Conservation (phyloP, 2,113 vertebrate species). For the Caloenas nicobarica region DNA sequence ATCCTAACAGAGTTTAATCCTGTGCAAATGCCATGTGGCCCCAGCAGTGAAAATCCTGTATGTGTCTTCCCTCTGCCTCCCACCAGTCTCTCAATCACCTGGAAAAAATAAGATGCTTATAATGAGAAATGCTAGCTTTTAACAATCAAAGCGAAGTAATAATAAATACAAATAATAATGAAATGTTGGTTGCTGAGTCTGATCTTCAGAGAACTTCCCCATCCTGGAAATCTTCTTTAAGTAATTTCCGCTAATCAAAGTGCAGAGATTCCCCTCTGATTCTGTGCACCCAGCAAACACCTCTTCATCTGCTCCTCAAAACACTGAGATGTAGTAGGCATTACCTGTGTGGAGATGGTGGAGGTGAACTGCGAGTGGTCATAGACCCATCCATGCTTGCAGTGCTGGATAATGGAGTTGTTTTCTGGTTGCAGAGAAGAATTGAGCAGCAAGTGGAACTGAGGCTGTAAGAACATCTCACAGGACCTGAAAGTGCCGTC, state of each 20-base stretch:
- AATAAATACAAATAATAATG: neutral
- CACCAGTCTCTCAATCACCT: neutral
- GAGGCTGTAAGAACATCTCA: constrained; percentile 77
- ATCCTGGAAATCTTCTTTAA: neutral
- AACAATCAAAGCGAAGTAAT: neutral
- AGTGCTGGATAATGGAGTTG: constrained; percentile 59
- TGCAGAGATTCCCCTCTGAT: neutral
- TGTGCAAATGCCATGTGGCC: neutral
- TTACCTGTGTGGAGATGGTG: constrained; percentile 86
- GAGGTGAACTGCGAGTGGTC: constrained; percentile 82
- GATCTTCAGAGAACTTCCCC: neutral
- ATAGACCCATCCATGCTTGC: constrained; percentile 86
- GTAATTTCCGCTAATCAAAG: neutral
- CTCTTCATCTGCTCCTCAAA: neutral
- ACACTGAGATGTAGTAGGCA: neutral
- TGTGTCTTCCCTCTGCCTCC: neutral
- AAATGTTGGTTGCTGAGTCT: neutral
- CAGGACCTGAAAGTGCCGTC: constrained; percentile 82
- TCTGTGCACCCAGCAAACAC: neutral
- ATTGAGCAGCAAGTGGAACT: constrained; percentile 79
- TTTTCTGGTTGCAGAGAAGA: constrained; percentile 57
- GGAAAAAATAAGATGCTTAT: neutral
- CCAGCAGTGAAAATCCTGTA: neutral
- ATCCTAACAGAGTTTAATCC: neutral
- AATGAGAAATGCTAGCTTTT: neutral